Evolutionary conservation across 2,113 vertebrate species (phyloP), one percentile per base, ranked within the genome.

Genomic region (Stegostoma tigrinum): DNA sequence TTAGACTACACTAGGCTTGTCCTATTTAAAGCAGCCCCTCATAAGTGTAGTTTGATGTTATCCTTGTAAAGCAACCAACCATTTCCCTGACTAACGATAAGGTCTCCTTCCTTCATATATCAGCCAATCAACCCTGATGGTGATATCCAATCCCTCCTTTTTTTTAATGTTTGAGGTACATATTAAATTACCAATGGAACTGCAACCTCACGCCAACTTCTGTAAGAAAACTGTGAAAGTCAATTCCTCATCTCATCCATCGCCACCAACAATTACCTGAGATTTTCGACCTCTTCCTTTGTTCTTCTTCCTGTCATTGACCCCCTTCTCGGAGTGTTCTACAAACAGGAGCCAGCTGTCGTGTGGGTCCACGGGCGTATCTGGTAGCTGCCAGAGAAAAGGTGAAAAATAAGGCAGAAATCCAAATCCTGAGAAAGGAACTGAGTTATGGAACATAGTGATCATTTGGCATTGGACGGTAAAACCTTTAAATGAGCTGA

Each of bases 281-380:
- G 78, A 15, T 83, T 55, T 96, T 95, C 8, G 95, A 67, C 95
- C 86, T 95, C 96, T 96, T 66, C 78, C 95, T 90, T 96, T 96
- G 95, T 48, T 38, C 45, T 21, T 95, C 86, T 34, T 96, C 96
- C 96, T 97, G 95, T 95, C 24, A 0, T 97, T 97, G 85, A 95
- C 34, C 0, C 96, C 97, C 86, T 96, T 96, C 68, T 97, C 96
- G 0, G 97, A 97, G 95, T 97, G 96, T 72, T 96, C 96, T 64
- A 97, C 68, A 8, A 98, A 97, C n/a, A 97, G 96, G 96, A 97
- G 96, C 98, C 97, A 97, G 67, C 96, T 78, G 0, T 97, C 96
- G 10, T 70, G 94, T 75, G 94, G 94, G 94, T 95, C 94, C 94
- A 95, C 94, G 3, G 68, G 67, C 24, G 23, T 48, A 72, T 95